Evolutionary conservation across 2,888 invertebrate species (phyloP).

Genomic region (Rhagophthalmus giganteus): DNA sequence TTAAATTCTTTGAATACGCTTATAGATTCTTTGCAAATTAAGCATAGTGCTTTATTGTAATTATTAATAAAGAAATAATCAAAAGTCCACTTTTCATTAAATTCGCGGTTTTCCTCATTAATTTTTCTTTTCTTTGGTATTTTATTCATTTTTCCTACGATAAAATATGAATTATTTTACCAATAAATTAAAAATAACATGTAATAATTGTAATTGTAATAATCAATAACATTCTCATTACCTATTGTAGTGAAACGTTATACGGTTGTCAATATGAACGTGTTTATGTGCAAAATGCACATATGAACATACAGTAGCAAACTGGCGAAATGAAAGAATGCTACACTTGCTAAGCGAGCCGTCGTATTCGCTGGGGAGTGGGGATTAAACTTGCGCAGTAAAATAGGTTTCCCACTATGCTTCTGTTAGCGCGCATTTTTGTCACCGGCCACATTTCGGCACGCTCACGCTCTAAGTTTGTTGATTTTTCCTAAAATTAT

Average conservation of each 20-base stretch:
- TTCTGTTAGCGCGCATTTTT: constrained; percentile 2
- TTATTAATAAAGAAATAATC: constrained; percentile 21
- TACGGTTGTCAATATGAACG: constrained; percentile 6
- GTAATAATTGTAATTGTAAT: too few relatives aligned
- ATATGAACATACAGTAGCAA: neutral
- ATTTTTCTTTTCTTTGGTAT: constrained; percentile 19
- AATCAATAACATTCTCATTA: too few relatives aligned
- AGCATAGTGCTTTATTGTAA: constrained; percentile 22
- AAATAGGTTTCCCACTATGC: constrained; percentile 3
- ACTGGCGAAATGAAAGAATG: neutral
- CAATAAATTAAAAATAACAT: constrained; percentile 13
- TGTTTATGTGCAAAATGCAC: constrained; percentile 7
- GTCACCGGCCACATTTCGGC: constrained; percentile 2
- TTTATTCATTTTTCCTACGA: constrained; percentile 20
- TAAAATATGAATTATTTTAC: constrained; percentile 16
- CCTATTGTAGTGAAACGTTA: constrained; percentile 6
- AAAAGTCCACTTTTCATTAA: constrained; percentile 22
- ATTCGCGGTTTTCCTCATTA: constrained; percentile 21
- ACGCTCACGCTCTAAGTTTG: constrained; percentile 3
- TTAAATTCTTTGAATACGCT: constrained; percentile 13
- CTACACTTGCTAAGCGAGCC: neutral
- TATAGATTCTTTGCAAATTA: constrained; percentile 19
- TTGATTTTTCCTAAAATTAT: too few relatives aligned
- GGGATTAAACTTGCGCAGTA: too few relatives aligned
- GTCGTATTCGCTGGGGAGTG: neutral